Percentiles rank a stretch among this genome's conserved stretches.
Evolutionary conservation across 1,140 invertebrate genomes (phyloP).

Genomic region (Gonioctena quinquepunctata): DNA sequence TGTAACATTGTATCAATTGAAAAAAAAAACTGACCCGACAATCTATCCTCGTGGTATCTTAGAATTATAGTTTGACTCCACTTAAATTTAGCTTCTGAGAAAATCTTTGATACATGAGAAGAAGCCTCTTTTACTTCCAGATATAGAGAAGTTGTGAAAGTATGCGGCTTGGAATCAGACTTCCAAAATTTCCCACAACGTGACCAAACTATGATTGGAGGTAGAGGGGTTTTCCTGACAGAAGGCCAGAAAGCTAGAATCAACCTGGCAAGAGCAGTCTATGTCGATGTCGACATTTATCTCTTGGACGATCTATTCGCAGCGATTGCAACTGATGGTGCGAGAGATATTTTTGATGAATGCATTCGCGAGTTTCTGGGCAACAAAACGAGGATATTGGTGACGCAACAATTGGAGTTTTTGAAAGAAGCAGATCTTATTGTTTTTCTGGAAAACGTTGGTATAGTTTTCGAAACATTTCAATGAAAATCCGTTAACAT

Average conservation of each 20-base stretch:
- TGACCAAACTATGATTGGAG: constrained; percentile 77
- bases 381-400: constrained; percentile 68
- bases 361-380: constrained; percentile 62
- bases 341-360: constrained; percentile 71
- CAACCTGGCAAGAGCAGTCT: constrained; percentile 68
- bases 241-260: constrained; percentile 74
- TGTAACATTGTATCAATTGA: too few relatives aligned
- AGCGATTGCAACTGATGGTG: constrained; percentile 76
- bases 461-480: too few relatives aligned
- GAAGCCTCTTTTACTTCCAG: neutral
- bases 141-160: constrained; percentile 65
- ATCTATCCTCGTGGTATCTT: too few relatives aligned
- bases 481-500: too few relatives aligned
- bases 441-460: constrained; percentile 72
- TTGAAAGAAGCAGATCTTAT: constrained; percentile 72
- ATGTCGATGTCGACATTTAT: constrained; percentile 77
- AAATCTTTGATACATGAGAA: too few relatives aligned
- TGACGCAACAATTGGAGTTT: constrained; percentile 83
- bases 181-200: constrained; percentile 65
- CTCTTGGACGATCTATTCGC: constrained; percentile 83
- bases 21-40: too few relatives aligned
- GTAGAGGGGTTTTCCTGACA: constrained; percentile 71
- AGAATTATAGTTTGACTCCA: too few relatives aligned
- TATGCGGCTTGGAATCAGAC: constrained; percentile 72
- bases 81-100: too few relatives aligned